These are phyloP conservation scores for Perca schrenkii DNA, from an alignment of 2,113 vertebrate genomes.

Conservation along the genomic window DNA sequence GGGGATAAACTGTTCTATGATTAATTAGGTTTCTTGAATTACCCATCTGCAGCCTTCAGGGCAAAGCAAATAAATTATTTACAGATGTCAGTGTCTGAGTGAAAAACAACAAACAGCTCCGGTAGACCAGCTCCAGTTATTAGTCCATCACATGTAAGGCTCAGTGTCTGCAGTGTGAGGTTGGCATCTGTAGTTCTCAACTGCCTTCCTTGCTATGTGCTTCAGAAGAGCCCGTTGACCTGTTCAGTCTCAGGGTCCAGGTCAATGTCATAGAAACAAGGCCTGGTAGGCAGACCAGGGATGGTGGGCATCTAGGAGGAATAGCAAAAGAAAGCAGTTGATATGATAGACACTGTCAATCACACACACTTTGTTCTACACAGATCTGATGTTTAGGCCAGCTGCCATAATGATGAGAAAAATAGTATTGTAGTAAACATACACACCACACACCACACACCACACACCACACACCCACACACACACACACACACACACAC, in stretches of 20 bases:
- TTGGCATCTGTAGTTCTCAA: not conserved
- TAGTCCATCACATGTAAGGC: conserved; percentile 36
- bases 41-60: not conserved
- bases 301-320: conserved; percentile 94
- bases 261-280: conserved; percentile 98
- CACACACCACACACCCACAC: no score
- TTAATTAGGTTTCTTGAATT: conserved; percentile 21
- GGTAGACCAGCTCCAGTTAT: conserved; percentile 15
- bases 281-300: conserved; percentile 96
- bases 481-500: no score
- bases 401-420: not conserved
- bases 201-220: conserved; percentile 3
- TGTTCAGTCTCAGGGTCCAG: conserved; percentile 91
- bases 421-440: not conserved
- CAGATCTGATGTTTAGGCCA: no score
- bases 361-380: no score
- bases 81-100: conserved; percentile 19
- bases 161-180: not conserved
- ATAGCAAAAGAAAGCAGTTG: not conserved
- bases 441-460: no score
- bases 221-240: conserved; percentile 94
- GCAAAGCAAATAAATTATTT: conserved; percentile 26
- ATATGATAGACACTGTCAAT: not conserved
- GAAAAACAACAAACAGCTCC: conserved; percentile 21
- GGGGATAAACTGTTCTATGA: not conserved